Base-by-base conservation (phyloP, 2,113 vertebrate genomes). In the Cygnus buccinator region DNA sequence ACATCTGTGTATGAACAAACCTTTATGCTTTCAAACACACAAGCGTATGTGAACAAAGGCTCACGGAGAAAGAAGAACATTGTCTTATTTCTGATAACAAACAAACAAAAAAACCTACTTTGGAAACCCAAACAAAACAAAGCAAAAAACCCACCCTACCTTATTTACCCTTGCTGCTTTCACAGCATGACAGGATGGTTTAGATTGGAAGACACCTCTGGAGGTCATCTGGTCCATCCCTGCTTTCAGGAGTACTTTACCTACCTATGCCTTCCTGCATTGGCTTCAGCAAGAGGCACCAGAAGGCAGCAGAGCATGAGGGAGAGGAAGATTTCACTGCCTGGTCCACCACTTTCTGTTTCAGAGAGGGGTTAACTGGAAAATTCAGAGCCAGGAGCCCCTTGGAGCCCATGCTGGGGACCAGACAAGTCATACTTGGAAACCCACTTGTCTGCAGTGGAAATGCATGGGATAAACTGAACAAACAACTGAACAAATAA, bases 1-100 rank as follows among this genome's bases (percentile, higher is more conserved):
- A 83, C 95, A 96, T 83, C 90, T 95, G 92, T 25, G 25, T 43
- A 26, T 11, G 55, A 84, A 90, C 31, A 80, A 92, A 92, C 59
- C 68, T 80, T 89, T 54, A n/a, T 18, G 67, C 75, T 77, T 61
- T 61, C 79, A 41, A 74, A 58, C 50, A 89, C 57, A 65, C 0
- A 11, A 39, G 13, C 0, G 2, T 31, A 35, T 7, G 78, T 7
- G 58, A 83, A 43, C 43, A 43, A 74, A 43, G 37, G 37, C 37
- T 43, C 37, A 18, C 0, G 3, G 21, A 66, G 46, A 39, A 59
- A 57, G 58, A 23, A 19, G 44, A 43, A 26, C 44, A 2, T 3
- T 4, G 54, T 65, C 63, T 82, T 75, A 20, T 48, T 83, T 14
- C 72, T 63, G 63, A 50, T 13, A 59, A n/a, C 10, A n/a, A 70